A percentile compares a stretch with the other conserved stretches of the same genome.
phyloP scores from a whole-genome alignment of 2,113 vertebrate species.

The Oceanites oceanicus region DNA sequence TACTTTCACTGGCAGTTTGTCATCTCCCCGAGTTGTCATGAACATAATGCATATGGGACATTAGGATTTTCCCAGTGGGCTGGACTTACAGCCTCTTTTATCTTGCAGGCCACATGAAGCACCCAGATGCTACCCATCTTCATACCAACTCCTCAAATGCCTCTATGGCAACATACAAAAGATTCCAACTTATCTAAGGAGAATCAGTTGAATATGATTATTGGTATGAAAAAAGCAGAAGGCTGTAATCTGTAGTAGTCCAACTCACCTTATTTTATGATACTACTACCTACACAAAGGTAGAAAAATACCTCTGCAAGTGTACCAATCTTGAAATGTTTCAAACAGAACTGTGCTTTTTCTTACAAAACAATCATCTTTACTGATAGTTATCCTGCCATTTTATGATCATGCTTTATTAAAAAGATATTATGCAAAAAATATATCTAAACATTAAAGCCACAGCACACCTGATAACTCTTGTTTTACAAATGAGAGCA shows the following conservation, averaged over 20 bases:
- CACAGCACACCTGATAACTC: constrained; percentile 88
- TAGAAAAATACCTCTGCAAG: neutral
- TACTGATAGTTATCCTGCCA: neutral
- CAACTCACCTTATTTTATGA: neutral
- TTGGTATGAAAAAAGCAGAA: neutral
- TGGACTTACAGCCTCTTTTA: neutral
- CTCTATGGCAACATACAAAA: neutral
- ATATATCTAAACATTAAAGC: neutral
- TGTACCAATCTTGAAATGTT: neutral
- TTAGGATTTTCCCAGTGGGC: neutral
- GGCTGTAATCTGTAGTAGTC: neutral
- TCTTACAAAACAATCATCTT: neutral
- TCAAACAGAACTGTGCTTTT: neutral
- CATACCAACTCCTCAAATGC: neutral
- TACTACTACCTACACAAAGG: neutral
- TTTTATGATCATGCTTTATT: neutral
- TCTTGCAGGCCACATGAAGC: neutral
- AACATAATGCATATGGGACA: neutral
- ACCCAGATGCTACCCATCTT: neutral
- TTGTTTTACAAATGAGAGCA: constrained; percentile 95
- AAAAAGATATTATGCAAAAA: neutral
- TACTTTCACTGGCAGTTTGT: neutral
- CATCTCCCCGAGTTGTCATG: neutral
- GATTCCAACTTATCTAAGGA: neutral
- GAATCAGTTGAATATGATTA: neutral